A percentile compares a stretch with the other conserved stretches of the same genome.
Evolutionary conservation across 1,140 invertebrate species (phyloP).

Genomic region (Formica selysi): DNA sequence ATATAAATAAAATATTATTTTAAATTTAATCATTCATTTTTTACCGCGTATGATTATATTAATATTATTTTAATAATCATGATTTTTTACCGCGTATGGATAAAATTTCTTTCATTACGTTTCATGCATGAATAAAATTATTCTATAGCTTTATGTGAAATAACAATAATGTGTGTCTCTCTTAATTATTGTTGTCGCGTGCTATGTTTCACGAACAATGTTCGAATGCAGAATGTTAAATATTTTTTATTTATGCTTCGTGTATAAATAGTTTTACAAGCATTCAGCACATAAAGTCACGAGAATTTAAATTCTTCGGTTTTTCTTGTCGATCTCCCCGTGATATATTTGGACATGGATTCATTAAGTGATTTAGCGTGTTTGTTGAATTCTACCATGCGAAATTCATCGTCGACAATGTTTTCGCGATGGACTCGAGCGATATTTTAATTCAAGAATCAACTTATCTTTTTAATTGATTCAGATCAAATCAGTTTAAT

Average conservation of each 20-base stretch:
- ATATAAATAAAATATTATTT: neutral
- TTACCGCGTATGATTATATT: neutral
- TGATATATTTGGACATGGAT: slow-evolving; percentile 23
- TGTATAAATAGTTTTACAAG: neutral
- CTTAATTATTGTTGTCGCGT: slow-evolving; percentile 18
- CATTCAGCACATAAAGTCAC: slow-evolving; percentile 13
- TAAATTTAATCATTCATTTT: slow-evolving; percentile 7
- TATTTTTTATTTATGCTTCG: slow-evolving; percentile 35
- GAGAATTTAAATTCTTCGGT: slow-evolving; percentile 22
- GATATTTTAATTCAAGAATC: slow-evolving; percentile 31
- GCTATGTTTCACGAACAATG: neutral
- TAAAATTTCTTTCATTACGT: slow-evolving; percentile 18
- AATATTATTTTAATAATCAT: slow-evolving; percentile 1
- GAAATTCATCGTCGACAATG: neutral
- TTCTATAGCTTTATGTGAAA: slow-evolving; percentile 5
- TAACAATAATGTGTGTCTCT: neutral
- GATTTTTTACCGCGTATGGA: neutral
- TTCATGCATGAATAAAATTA: slow-evolving; percentile 32
- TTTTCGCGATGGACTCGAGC: slow-evolving; percentile 11
- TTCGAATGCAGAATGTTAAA: slow-evolving; percentile 17
- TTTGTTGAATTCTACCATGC: neutral
- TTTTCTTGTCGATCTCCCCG: slow-evolving; percentile 12
- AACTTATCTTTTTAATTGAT: neutral
- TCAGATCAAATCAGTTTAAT: neutral
- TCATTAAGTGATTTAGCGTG: slow-evolving; percentile 42